Evolutionary conservation across 2,113 vertebrate genomes (phyloP).

Genomic region (Rhabdomys dilectus): DNA sequence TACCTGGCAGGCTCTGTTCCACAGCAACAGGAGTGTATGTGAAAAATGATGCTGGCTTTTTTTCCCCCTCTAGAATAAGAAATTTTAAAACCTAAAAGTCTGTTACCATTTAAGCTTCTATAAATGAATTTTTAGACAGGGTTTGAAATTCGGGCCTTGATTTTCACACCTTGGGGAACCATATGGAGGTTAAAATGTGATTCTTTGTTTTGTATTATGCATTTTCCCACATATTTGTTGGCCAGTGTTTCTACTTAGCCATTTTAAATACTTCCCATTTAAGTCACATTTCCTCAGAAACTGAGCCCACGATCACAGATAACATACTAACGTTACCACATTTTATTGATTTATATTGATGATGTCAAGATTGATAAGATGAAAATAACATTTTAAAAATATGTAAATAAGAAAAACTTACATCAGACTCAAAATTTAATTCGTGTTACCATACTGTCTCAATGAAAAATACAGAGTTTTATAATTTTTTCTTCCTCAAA

Average conservation of each 20-base stretch:
- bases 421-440: background rate
- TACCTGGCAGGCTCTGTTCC: slow-evolving; percentile 33
- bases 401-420: background rate
- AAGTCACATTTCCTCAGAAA: background rate
- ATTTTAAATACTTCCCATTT: background rate
- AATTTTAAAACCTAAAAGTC: slow-evolving; percentile 5
- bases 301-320: background rate
- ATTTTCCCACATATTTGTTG: background rate
- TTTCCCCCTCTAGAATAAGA: background rate
- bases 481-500: background rate
- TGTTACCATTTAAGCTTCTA: background rate
- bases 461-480: background rate
- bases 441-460: background rate
- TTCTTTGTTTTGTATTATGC: background rate
- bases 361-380: background rate
- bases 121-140: background rate
- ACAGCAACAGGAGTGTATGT: background rate
- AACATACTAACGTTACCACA: background rate
- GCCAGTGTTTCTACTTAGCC: background rate
- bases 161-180: background rate
- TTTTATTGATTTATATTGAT: background rate
- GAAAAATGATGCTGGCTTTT: background rate
- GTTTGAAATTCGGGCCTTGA: background rate
- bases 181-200: background rate
- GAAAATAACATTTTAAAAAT: background rate